Percentiles rank a stretch among this genome's conserved stretches.
phyloP scores from a whole-genome alignment of 2,113 vertebrate species.

The Podilymbus podiceps region DNA sequence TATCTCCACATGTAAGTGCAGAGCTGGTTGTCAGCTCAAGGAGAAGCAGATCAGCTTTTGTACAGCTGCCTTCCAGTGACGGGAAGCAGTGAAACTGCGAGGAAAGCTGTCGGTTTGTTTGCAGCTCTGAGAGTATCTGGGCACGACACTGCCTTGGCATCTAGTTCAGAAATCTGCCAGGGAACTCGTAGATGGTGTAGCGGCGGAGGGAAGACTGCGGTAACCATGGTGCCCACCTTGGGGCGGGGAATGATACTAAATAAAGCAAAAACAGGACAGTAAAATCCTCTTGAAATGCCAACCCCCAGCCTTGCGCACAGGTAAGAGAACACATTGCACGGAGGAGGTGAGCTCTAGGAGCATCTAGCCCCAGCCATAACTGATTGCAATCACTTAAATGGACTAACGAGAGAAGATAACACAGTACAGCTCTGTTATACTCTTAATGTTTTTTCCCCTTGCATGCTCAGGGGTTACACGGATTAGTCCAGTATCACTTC shows the following conservation, averaged over 20 bases:
- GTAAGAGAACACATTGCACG: neutral
- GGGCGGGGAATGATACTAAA: no score
- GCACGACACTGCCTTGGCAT: neutral
- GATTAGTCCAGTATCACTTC: neutral
- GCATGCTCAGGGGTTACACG: neutral
- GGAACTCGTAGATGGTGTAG: neutral
- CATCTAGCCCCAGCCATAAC: neutral
- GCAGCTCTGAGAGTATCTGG: neutral
- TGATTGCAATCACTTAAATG: neutral
- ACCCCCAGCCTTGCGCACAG: fast-evolving
- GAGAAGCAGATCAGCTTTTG: neutral
- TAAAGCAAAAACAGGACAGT: neutral
- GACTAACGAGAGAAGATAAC: neutral
- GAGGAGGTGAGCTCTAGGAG: neutral
- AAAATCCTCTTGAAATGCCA: neutral
- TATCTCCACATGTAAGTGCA: neutral
- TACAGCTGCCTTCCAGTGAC: neutral
- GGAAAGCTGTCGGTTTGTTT: neutral
- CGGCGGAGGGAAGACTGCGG: neutral
- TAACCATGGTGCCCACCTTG: neutral
- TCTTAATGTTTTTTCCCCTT: neutral
- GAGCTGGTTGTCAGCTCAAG: neutral
- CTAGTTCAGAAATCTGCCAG: neutral
- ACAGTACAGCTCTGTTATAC: neutral
- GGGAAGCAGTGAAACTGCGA: neutral